These are phyloP conservation scores for Brotula barbata DNA, from an alignment of 2,797 vertebrate genomes.

Conservation along the genomic window DNA sequence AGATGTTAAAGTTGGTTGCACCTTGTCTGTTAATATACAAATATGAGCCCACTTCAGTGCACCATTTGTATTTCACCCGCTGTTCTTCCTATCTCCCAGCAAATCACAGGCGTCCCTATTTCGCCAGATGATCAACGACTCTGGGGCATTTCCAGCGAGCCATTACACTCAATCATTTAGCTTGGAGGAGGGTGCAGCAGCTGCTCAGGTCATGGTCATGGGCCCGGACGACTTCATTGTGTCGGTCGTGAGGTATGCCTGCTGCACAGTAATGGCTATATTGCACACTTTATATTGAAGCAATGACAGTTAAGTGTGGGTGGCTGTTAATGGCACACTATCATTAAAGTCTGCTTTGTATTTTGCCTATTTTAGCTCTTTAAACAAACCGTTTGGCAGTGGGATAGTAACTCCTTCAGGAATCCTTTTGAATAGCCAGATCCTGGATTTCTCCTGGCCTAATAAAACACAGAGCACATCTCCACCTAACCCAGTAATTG, in stretches of 20 bases:
- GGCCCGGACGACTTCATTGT: constrained; percentile 96
- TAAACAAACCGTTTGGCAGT: constrained; percentile 96
- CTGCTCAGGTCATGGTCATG: constrained; percentile 94
- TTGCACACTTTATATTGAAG: neutral
- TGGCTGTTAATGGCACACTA: neutral
- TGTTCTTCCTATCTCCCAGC: constrained; percentile 69
- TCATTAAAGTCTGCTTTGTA: neutral
- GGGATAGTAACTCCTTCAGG: constrained; percentile 92
- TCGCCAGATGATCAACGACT: constrained; percentile 89
- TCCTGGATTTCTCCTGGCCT: constrained; percentile 94
- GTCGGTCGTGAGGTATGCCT: constrained; percentile 87
- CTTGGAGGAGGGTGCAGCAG: constrained; percentile 76
- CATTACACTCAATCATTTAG: constrained; percentile 78
- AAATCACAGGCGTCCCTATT: constrained; percentile 85
- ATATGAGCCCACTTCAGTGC: neutral
- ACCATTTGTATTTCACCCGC: constrained; percentile 1
- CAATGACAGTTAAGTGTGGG: neutral
- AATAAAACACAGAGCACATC: constrained; percentile 82
- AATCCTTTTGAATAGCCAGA: constrained; percentile 95
- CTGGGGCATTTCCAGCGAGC: constrained; percentile 76
- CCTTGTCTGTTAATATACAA: neutral
- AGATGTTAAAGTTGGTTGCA: constrained; percentile 88
- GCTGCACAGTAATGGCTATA: constrained; percentile 5
- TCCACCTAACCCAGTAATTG: constrained; percentile 76
- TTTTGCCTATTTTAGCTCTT: constrained; percentile 80